phyloP scores from a whole-genome alignment of 2,797 vertebrate genomes.

The Philypnodon macrostomus region DNA sequence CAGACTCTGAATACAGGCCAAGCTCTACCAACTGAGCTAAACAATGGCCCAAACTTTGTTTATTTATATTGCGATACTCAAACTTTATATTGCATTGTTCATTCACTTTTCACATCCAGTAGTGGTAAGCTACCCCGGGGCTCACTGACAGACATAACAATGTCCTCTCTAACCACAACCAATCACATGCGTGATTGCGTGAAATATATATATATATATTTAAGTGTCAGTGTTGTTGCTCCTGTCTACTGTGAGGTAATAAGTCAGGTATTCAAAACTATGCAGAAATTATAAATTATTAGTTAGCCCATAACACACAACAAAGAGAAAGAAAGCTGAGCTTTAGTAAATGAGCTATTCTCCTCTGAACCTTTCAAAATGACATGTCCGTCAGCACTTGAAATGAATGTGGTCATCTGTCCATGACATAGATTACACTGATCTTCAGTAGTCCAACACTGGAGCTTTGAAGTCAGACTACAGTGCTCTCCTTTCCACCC shows the following conservation, averaged over 20 bases:
- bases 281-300: constrained; percentile 23
- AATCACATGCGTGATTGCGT: too few species aligned
- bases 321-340: constrained; percentile 16
- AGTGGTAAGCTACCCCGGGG: too few species aligned
- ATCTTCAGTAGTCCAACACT: constrained; percentile 55
- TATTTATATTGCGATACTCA: too few species aligned
- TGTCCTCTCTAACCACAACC: too few species aligned
- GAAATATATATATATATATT: too few species aligned
- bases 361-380: constrained; percentile 57
- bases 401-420: constrained; percentile 69
- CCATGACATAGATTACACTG: constrained; percentile 65
- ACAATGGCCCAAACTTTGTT: too few species aligned
- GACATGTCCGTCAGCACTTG: constrained; percentile 58
- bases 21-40: too few species aligned
- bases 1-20: too few species aligned
- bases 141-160: too few species aligned
- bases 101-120: too few species aligned
- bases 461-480: constrained; percentile 63
- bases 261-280: neutral
- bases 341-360: constrained; percentile 33
- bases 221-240: too few species aligned
- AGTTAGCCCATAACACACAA: neutral
- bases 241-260: neutral
- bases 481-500: constrained; percentile 54
- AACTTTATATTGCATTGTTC: too few species aligned